A percentile compares a stretch with the other conserved stretches of the same genome.
These are phyloP conservation scores for Pelvicachromis taeniatus DNA, from an alignment of 2,113 vertebrate genomes.

Conservation along the genomic window DNA sequence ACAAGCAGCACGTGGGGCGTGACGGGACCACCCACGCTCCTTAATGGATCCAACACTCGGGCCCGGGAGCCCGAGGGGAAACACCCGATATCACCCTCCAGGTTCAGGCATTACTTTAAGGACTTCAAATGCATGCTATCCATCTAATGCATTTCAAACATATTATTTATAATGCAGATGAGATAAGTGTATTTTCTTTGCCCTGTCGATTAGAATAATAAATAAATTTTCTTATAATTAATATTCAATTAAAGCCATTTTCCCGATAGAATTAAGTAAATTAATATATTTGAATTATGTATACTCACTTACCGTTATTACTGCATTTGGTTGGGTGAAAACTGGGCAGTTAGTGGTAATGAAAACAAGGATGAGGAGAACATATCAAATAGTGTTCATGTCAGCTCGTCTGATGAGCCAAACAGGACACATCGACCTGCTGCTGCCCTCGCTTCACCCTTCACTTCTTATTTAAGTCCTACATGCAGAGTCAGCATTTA, in stretches of 20 bases:
- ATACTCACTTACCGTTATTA: neutral
- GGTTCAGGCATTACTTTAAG: neutral
- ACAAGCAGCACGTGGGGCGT: constrained; percentile 51
- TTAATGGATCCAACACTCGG: neutral
- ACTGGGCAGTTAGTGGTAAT: neutral
- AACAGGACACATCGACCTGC: constrained; percentile 25
- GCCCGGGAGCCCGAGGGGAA: neutral
- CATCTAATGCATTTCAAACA: neutral
- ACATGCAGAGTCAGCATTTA: constrained; percentile 18
- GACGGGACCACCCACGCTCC: constrained; percentile 6
- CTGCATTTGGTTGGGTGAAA: neutral
- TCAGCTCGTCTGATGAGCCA: constrained; percentile 26
- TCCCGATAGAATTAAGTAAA: neutral
- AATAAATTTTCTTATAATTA: neutral
- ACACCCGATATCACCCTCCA: neutral
- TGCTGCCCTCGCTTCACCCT: constrained; percentile 24
- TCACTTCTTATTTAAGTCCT: neutral
- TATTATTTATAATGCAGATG: neutral
- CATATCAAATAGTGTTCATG: constrained; percentile 40
- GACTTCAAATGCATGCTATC: neutral
- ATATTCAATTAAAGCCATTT: neutral
- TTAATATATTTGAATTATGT: neutral
- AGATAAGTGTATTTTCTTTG: neutral
- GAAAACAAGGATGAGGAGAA: neutral
- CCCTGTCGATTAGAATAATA: neutral